phyloP scores from a whole-genome alignment of 2,888 invertebrate species.

The Mycogona germanica region DNA sequence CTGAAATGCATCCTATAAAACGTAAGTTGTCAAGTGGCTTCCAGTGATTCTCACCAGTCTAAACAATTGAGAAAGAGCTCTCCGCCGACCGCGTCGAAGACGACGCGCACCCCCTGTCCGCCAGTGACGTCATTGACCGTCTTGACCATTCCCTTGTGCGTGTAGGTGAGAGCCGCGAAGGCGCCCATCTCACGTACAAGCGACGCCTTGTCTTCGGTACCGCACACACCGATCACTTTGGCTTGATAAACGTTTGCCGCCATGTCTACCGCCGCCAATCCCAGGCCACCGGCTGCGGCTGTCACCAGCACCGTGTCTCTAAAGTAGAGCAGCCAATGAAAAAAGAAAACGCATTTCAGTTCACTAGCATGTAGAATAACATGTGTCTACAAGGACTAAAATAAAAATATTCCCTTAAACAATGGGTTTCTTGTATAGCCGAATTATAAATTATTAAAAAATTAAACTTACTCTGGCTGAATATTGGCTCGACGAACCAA shows the following conservation, averaged over 20 bases:
- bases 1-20: too few species aligned
- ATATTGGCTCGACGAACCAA: conserved; percentile 42
- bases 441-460: too few species aligned
- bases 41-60: conserved; percentile 41
- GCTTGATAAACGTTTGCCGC: conserved; percentile 53
- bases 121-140: conserved; percentile 44
- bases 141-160: conserved; percentile 40
- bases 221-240: conserved; percentile 54
- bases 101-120: conserved; percentile 46
- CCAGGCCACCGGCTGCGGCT: conserved; percentile 48
- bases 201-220: conserved; percentile 46
- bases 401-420: too few species aligned
- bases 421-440: not conserved
- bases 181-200: conserved; percentile 49
- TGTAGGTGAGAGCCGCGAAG: conserved; percentile 47
- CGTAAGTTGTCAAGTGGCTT: too few species aligned
- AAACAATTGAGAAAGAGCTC: conserved; percentile 44
- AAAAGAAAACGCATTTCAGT: not conserved
- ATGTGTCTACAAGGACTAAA: too few species aligned
- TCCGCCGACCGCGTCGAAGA: conserved; percentile 52
- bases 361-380: too few species aligned
- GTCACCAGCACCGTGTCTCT: conserved; percentile 49
- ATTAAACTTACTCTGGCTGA: conserved; percentile 27
- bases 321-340: conserved; percentile 16
- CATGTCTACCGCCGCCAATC: conserved; percentile 52